Evolutionary conservation across 2,113 vertebrate genomes (phyloP).

Genomic region (Galeopterus variegatus): DNA sequence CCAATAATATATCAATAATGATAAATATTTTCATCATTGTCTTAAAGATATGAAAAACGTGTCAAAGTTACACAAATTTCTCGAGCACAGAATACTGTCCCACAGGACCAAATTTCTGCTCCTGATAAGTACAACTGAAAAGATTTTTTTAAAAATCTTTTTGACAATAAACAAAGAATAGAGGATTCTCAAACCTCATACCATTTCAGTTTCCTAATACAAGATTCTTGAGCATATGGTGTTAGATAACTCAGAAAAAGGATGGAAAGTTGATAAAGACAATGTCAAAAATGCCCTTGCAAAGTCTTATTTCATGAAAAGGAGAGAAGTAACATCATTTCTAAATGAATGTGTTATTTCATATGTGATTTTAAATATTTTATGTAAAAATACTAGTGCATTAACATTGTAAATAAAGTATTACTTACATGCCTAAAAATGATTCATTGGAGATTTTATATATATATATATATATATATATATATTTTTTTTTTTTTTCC

Average conservation of each 20-base stretch:
- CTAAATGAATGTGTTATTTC: neutral
- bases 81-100: neutral
- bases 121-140: neutral
- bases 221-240: neutral
- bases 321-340: neutral
- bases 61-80: neutral
- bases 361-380: neutral
- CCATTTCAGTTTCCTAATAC: neutral
- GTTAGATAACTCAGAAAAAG: neutral
- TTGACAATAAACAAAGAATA: slow-evolving; percentile 30
- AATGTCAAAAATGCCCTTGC: neutral
- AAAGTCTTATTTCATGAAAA: slow-evolving; percentile 1
- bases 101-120: neutral
- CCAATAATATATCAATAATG: neutral
- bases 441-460: too few species aligned
- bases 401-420: neutral
- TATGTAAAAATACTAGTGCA: neutral
- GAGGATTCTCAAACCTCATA: neutral
- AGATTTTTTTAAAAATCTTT: slow-evolving; percentile 32
- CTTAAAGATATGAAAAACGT: too few species aligned
- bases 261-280: neutral
- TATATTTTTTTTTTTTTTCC: too few species aligned
- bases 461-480: too few species aligned
- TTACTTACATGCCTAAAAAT: neutral
- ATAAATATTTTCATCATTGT: neutral